These are phyloP conservation scores for Gonioctena quinquepunctata DNA, from an alignment of 1,140 invertebrate species.

Conservation along the genomic window DNA sequence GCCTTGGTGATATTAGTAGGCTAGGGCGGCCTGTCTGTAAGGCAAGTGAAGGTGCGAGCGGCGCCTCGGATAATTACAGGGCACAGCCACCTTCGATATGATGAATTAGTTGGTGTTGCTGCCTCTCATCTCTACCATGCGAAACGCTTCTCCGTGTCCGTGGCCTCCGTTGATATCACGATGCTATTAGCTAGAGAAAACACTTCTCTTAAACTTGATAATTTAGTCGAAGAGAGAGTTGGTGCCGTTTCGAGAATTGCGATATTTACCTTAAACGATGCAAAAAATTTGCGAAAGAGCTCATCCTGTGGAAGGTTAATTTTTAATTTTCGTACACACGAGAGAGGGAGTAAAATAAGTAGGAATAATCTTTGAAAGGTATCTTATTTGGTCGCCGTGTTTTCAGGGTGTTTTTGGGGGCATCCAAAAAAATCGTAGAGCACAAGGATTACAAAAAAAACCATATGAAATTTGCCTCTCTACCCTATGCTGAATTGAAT, in stretches of 20 bases:
- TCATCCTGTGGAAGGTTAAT: not conserved
- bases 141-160: conserved; percentile 14
- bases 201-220: not conserved
- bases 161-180: conserved; percentile 15
- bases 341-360: too few species aligned
- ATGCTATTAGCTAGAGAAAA: not conserved
- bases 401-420: too few species aligned
- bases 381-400: too few species aligned
- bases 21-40: conserved; percentile 4
- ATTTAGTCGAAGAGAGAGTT: not conserved
- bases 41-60: conserved; percentile 34
- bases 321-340: too few species aligned
- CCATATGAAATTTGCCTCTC: too few species aligned
- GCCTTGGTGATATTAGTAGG: conserved; percentile 20
- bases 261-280: too few species aligned
- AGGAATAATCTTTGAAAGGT: too few species aligned
- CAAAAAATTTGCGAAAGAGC: not conserved
- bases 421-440: too few species aligned
- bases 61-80: conserved; percentile 33
- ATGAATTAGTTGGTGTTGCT: conserved; percentile 36
- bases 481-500: too few species aligned
- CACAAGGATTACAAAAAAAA: too few species aligned
- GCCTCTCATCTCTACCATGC: conserved; percentile 23
- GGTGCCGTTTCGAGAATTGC: not conserved
- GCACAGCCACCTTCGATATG: conserved; percentile 29